Conservation (phyloP, 2,888 invertebrate species). For the Elgonia sp. region DNA sequence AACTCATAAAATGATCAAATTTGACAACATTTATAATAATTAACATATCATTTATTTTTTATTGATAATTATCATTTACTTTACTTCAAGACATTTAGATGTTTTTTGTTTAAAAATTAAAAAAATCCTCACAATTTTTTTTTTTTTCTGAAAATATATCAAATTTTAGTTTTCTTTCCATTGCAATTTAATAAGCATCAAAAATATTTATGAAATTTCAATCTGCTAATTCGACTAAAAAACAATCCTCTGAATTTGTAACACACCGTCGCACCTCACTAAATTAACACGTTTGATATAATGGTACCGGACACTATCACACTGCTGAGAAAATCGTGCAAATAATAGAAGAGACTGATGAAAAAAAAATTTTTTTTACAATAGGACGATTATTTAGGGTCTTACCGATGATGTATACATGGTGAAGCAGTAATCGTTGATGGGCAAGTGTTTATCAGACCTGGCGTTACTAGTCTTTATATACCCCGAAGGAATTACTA, state of each 20-base stretch:
- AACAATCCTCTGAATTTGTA: conserved; percentile 32
- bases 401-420: conserved; percentile 77
- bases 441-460: conserved; percentile 75
- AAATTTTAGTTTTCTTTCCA: too few relatives aligned
- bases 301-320: background rate
- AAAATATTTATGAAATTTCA: conserved; percentile 9
- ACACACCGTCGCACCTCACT: conserved; percentile 19
- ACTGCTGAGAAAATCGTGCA: background rate
- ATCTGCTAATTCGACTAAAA: conserved; percentile 6
- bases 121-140: too few relatives aligned
- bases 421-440: conserved; percentile 76
- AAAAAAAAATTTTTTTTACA: conserved; percentile 11
- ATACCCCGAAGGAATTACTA: conserved; percentile 76
- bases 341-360: background rate
- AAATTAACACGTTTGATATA: conserved; percentile 2
- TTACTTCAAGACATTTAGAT: too few relatives aligned
- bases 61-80: too few relatives aligned
- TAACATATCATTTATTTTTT: too few relatives aligned
- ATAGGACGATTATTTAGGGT: conserved; percentile 48
- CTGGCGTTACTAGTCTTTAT: conserved; percentile 72
- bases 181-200: too few relatives aligned
- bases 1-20: too few relatives aligned
- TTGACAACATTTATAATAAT: too few relatives aligned
- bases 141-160: too few relatives aligned
- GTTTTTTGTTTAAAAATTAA: too few relatives aligned